Base-by-base conservation (phyloP, 2,113 vertebrate species). In the Telmatochromis sp. region DNA sequence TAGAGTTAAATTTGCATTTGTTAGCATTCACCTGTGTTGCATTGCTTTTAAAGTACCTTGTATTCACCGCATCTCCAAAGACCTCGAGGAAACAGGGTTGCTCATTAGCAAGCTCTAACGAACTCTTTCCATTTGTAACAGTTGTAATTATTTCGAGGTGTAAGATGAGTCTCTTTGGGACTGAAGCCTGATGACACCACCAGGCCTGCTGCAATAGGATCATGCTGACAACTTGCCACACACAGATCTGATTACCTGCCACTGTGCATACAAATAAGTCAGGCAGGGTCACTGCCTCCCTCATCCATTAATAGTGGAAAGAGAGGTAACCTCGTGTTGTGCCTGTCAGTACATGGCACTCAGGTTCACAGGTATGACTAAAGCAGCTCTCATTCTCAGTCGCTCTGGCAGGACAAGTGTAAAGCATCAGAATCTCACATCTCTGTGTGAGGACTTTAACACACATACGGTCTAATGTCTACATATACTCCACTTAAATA, bases 221-320 rank as follows among this genome's bases (percentile, higher is more conserved):
- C 81, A 54, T 5, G 21, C n/a, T 49, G 51, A 88, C 49, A 86
- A 65, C 63, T 10, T 80, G 26, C 58, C 81, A 90, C 60, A 42
- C 9, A 31, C 19, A 57, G n/a, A 83, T 88, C 45, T 84, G 75
- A 80, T 91, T 78, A 88, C 73, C 55, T 60, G 57, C 57, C 40
- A 45, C 23, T 21, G 13, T 60, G 57, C 80, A 82, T 53, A 80
- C 73, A 90, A 89, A 86, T 57, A 86, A 57, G 23, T 57, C 80
- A 33, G 28, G 8, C 26, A 45, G 65, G 81, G 84, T 88, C 83
- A 47, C 40, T 53, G 73, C 33, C 47, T 80, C 68, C 54, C 53
- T 88, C 45, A 73, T 80, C 75, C 73, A 86, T 86, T 89, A 90
- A 87, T 70, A 85, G 65, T 85, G 26, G 23, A 86, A 53, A 85